Evolutionary conservation across 2,888 invertebrate species (phyloP).

Genomic region (Druceiella hillmani): DNA sequence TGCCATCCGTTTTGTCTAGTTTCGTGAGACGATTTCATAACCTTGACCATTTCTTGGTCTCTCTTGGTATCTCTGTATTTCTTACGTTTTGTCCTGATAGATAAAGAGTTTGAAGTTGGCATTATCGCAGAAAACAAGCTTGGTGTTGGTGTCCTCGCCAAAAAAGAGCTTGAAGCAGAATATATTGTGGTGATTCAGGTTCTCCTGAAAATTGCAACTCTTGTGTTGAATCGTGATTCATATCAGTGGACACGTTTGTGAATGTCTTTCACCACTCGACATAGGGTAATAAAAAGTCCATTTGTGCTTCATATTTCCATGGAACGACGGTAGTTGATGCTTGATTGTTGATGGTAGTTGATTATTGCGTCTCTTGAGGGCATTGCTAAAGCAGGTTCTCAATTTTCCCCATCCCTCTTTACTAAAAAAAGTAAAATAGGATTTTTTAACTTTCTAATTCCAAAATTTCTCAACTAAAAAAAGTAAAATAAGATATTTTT

Average conservation of each 20-base stretch:
- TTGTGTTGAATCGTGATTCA: constrained; percentile 16
- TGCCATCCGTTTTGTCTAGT: constrained; percentile 18
- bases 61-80: constrained; percentile 14
- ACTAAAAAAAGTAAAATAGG: no score
- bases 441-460: no score
- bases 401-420: constrained; percentile 21
- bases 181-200: constrained; percentile 10
- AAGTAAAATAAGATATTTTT: constrained; percentile 13
- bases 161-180: constrained; percentile 12
- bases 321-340: constrained; percentile 13
- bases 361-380: constrained; percentile 19
- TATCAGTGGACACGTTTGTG: constrained; percentile 12
- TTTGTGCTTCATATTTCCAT: constrained; percentile 16
- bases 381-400: constrained; percentile 21
- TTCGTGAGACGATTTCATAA: constrained; percentile 15
- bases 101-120: no score
- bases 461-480: constrained; percentile 19
- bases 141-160: constrained; percentile 11
- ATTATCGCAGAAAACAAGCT: constrained; percentile 10
- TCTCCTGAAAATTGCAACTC: constrained; percentile 18
- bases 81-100: constrained; percentile 13
- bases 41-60: constrained; percentile 14
- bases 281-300: constrained; percentile 16
- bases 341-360: constrained; percentile 19
- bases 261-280: constrained; percentile 10